These are phyloP conservation scores for Parelbella ahira DNA, from an alignment of 2,888 invertebrate species.

Conservation along the genomic window DNA sequence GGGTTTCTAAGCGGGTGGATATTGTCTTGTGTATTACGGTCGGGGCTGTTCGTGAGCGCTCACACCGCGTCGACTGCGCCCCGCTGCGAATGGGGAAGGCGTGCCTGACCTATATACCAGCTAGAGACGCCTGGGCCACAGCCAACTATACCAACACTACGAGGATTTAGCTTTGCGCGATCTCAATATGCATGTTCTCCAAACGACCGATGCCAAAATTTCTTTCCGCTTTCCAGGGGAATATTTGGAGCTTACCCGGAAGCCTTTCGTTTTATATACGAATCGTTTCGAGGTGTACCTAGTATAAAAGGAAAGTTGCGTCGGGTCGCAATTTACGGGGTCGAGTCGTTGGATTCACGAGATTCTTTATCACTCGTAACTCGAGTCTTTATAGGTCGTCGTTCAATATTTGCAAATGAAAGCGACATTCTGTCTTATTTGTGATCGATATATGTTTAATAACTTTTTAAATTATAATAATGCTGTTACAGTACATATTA, in stretches of 20 bases:
- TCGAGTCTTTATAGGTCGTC: too few species aligned
- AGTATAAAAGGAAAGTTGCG: too few species aligned
- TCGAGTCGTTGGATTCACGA: too few species aligned
- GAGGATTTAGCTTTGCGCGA: slow-evolving; percentile 22
- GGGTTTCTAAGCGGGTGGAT: slow-evolving; percentile 3
- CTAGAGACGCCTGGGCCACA: slow-evolving; percentile 55
- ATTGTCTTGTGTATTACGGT: slow-evolving; percentile 14
- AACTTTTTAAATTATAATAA: too few species aligned
- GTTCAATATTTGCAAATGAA: too few species aligned
- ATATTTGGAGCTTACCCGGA: neutral
- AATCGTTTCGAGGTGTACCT: neutral
- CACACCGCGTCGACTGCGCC: slow-evolving; percentile 32
- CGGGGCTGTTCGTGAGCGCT: slow-evolving; percentile 22
- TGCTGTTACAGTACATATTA: too few species aligned
- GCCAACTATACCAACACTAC: slow-evolving; percentile 56
- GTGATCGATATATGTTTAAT: too few species aligned
- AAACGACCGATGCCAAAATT: slow-evolving; percentile 1
- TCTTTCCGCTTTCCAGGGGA: neutral
- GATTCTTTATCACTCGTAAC: too few species aligned
- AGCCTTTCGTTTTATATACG: slow-evolving; percentile 3
- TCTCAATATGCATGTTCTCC: slow-evolving; percentile 1
- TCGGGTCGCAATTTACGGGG: too few species aligned
- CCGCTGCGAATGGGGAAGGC: slow-evolving; percentile 51
- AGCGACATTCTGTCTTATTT: too few species aligned
- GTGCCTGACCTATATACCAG: slow-evolving; percentile 71